Conservation (phyloP, 1,140 invertebrate species). For the Alviniconcha marisindica region DNA sequence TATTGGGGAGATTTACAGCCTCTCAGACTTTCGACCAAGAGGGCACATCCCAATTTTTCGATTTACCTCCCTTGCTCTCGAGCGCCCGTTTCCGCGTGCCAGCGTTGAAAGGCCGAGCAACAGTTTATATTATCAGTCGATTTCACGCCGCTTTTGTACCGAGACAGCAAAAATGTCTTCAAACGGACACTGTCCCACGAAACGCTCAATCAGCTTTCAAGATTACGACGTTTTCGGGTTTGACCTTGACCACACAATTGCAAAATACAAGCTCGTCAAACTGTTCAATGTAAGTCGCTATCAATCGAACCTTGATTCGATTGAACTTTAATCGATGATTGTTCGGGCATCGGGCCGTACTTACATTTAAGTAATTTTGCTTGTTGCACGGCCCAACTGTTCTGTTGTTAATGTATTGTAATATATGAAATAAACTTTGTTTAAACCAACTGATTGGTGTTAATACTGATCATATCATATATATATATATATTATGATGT, state of each 20-base stretch:
- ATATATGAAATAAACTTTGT: too few relatives aligned
- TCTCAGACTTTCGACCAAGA: background rate
- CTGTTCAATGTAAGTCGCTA: slow-evolving; percentile 57
- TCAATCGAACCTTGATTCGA: background rate
- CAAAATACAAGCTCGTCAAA: slow-evolving; percentile 81
- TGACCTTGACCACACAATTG: slow-evolving; percentile 87
- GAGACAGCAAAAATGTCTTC: background rate
- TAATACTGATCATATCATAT: background rate
- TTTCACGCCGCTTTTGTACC: background rate
- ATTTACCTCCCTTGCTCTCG: background rate
- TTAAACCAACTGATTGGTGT: too few relatives aligned
- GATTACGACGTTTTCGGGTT: slow-evolving; percentile 89
- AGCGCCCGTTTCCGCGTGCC: background rate
- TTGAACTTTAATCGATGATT: background rate
- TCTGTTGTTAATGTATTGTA: too few relatives aligned
- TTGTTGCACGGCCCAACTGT: too few relatives aligned
- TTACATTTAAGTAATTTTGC: too few relatives aligned
- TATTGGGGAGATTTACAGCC: background rate
- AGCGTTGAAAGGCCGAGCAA: background rate
- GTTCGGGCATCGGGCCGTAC: too few relatives aligned
- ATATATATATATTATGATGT: background rate
- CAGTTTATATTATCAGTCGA: background rate
- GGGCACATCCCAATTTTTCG: background rate
- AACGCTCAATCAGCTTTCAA: slow-evolving; percentile 38
- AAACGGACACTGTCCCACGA: background rate